These are phyloP conservation scores for Coracias cyanogaster DNA, from an alignment of 2,797 vertebrate species.

Conservation along the genomic window DNA sequence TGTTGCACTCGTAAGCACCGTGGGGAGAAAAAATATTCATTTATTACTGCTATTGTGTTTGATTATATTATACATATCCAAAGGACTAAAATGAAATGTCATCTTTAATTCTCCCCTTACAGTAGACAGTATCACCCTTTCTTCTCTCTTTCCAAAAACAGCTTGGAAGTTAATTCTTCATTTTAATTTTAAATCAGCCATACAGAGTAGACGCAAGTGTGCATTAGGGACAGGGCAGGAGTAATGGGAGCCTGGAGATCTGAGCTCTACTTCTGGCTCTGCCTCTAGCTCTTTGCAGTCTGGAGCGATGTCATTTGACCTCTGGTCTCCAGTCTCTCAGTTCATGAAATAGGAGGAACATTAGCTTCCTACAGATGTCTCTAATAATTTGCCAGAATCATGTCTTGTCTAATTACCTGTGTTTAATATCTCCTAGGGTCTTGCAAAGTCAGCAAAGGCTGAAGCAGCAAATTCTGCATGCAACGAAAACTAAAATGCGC, in stretches of 20 bases:
- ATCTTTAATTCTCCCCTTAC: conserved; percentile 59
- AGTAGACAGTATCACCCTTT: conserved; percentile 51
- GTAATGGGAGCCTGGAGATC: not conserved
- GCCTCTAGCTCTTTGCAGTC: not conserved
- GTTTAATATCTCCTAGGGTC: conserved; percentile 20
- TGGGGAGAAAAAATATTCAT: conserved; percentile 53
- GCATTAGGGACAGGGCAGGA: not conserved
- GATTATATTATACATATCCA: conserved; percentile 51
- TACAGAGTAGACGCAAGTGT: conserved; percentile 11
- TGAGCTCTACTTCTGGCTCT: conserved; percentile 15
- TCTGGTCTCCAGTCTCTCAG: not conserved
- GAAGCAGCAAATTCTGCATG: conserved; percentile 22
- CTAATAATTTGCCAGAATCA: conserved; percentile 33
- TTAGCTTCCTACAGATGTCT: conserved; percentile 40
- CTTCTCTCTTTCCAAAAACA: conserved; percentile 40
- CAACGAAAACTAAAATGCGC: not conserved
- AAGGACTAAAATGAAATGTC: conserved; percentile 57
- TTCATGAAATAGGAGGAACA: conserved; percentile 23
- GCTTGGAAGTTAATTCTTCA: conserved; percentile 53
- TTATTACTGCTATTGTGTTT: conserved; percentile 66
- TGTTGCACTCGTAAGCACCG: conserved; percentile 29
- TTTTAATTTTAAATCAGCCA: conserved; percentile 40
- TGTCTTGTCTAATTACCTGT: conserved; percentile 50
- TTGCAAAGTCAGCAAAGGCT: conserved; percentile 38
- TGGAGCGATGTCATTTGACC: conserved; percentile 27